phyloP scores from a whole-genome alignment of 2,888 invertebrate species.

The Hartigia nigra region DNA sequence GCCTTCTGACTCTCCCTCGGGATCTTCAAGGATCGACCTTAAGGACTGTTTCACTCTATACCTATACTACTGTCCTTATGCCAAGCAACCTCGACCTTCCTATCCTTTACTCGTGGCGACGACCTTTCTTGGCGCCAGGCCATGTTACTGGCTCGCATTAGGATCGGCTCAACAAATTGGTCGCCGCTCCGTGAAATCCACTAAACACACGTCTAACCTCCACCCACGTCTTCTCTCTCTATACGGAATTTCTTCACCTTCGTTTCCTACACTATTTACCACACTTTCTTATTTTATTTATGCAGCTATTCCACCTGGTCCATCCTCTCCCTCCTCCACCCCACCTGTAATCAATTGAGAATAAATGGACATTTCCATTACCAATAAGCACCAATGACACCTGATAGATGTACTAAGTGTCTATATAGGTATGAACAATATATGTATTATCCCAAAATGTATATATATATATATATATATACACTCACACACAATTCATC shows the following conservation, averaged over 20 bases:
- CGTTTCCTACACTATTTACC: not conserved
- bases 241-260: not conserved
- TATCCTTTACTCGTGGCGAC: slow-evolving; percentile 11
- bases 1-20: not conserved
- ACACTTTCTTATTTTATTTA: not conserved
- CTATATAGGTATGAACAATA: not conserved
- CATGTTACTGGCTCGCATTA: slow-evolving; percentile 33
- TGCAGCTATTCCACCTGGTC: not conserved
- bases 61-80: not conserved
- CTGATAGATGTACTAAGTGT: not conserved
- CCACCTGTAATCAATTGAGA: not conserved
- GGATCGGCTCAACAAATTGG: slow-evolving; percentile 44
- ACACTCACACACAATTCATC: not conserved
- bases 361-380: not conserved
- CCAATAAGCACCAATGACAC: not conserved
- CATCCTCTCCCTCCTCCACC: not conserved
- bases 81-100: not conserved
- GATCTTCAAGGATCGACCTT: slow-evolving; percentile 3
- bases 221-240: slow-evolving; percentile 17
- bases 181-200: slow-evolving; percentile 21
- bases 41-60: slow-evolving; percentile 4
- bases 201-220: slow-evolving; percentile 2
- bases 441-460: not conserved
- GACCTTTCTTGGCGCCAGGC: slow-evolving; percentile 32
- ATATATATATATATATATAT: not conserved